Percentiles rank a stretch among this genome's conserved stretches.
Conservation (phyloP, 2,113 vertebrate species). For the Haliaeetus leucogaster region DNA sequence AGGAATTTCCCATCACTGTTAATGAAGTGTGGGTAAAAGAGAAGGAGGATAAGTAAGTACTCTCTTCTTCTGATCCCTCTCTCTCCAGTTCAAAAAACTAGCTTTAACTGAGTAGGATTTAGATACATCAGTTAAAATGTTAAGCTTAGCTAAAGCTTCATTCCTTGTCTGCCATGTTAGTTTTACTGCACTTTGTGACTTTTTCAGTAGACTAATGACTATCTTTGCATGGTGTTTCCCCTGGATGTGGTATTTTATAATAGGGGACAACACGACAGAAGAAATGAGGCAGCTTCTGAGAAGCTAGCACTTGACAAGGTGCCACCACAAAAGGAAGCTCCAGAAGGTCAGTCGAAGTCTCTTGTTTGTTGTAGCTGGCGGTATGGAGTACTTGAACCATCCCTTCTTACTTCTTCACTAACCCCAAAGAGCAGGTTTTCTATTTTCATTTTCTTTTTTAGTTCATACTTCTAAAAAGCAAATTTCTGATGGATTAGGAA, state of each 20-base stretch:
- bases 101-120: neutral
- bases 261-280: slow-evolving; percentile 71
- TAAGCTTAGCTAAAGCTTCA: neutral
- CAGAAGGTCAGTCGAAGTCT: slow-evolving; percentile 66
- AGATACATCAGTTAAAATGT: neutral
- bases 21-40: slow-evolving; percentile 82
- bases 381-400: neutral
- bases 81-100: neutral
- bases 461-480: neutral
- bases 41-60: slow-evolving; percentile 64
- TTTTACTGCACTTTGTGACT: neutral
- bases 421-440: neutral
- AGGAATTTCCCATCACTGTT: slow-evolving; percentile 47
- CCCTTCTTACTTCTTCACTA: neutral
- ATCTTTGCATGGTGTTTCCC: neutral
- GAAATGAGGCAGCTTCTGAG: slow-evolving; percentile 19
- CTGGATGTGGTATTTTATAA: neutral
- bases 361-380: neutral
- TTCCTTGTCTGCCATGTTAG: neutral
- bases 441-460: neutral
- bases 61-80: neutral
- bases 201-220: neutral
- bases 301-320: neutral
- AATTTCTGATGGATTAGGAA: neutral
- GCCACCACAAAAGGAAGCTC: slow-evolving; percentile 45